Evolutionary conservation across 2,888 invertebrate species (phyloP).

Genomic region (Drosophila emarginata): DNA sequence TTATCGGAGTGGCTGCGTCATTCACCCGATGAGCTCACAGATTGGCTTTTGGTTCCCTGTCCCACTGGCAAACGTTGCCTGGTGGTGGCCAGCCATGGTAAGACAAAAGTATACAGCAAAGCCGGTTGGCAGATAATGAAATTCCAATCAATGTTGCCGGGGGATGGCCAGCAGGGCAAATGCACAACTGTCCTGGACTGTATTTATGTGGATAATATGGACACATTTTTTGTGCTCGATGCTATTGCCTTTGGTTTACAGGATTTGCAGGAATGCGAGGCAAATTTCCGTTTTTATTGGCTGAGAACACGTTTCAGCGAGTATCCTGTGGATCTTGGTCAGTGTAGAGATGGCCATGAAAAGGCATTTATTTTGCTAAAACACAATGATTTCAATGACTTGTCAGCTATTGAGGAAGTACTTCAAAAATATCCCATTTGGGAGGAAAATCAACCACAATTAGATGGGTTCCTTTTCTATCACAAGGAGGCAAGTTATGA

Average conservation of each 20-base stretch:
- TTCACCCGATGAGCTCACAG: slow-evolving; percentile 89
- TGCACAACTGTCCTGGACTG: slow-evolving; percentile 88
- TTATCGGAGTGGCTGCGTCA: slow-evolving; percentile 96
- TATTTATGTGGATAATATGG: slow-evolving; percentile 86
- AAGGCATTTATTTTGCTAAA: slow-evolving; percentile 66
- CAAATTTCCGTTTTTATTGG: slow-evolving; percentile 94
- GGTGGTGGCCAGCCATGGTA: slow-evolving; percentile 88
- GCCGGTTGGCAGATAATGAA: slow-evolving; percentile 84
- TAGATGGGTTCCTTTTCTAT: slow-evolving; percentile 96
- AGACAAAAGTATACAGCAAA: slow-evolving; percentile 88
- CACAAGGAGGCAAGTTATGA: slow-evolving; percentile 92
- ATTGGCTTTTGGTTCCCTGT: slow-evolving; percentile 90
- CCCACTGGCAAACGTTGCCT: slow-evolving; percentile 92
- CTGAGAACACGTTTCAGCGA: slow-evolving; percentile 89
- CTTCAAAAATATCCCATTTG: slow-evolving; percentile 77
- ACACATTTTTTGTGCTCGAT: slow-evolving; percentile 90
- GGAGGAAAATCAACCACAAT: slow-evolving; percentile 81
- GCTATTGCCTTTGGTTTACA: slow-evolving; percentile 83
- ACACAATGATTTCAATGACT: slow-evolving; percentile 74
- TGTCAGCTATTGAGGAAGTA: slow-evolving; percentile 51
- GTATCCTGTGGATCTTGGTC: slow-evolving; percentile 46
- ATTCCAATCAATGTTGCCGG: slow-evolving; percentile 82
- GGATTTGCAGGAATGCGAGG: slow-evolving; percentile 79
- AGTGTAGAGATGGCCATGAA: slow-evolving; percentile 49
- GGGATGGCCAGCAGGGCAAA: slow-evolving; percentile 57